Conservation (phyloP, 2,888 invertebrate genomes). For the Hipparchia sbordonii region DNA sequence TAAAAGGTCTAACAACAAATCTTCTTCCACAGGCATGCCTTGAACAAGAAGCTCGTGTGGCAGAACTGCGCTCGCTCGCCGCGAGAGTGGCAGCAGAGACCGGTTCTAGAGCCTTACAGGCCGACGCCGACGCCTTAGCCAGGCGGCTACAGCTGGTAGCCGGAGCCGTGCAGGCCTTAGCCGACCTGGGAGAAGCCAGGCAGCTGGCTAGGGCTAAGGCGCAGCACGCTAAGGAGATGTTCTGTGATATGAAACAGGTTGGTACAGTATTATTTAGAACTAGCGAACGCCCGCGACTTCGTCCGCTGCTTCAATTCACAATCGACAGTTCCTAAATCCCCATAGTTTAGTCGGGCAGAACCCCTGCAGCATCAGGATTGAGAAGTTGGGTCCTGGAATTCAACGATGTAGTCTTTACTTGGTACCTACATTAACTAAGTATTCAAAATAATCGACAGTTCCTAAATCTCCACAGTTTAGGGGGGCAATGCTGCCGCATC, state of each 20-base stretch:
- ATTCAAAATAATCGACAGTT: too few relatives aligned
- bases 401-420: too few relatives aligned
- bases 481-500: too few relatives aligned
- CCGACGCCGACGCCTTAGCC: conserved; percentile 90
- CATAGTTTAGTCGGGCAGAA: too few relatives aligned
- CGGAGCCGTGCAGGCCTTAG: conserved; percentile 88
- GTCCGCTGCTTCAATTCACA: too few relatives aligned
- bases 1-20: neutral
- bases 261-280: conserved; percentile 42
- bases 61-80: conserved; percentile 89
- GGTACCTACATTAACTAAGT: too few relatives aligned
- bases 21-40: conserved; percentile 85
- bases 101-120: conserved; percentile 88
- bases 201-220: conserved; percentile 82
- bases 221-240: conserved; percentile 84
- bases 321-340: too few relatives aligned
- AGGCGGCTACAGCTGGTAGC: conserved; percentile 89
- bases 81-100: conserved; percentile 91
- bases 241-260: conserved; percentile 90
- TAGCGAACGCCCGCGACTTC: too few relatives aligned
- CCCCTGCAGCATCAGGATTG: too few relatives aligned
- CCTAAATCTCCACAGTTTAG: too few relatives aligned
- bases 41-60: conserved; percentile 88
- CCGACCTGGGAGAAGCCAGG: conserved; percentile 89
- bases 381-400: too few relatives aligned